Evolutionary conservation across 2,113 vertebrate genomes (phyloP), one percentile per base, ranked within the genome.

Genomic region (rat (Rattus norvegicus)): DNA sequence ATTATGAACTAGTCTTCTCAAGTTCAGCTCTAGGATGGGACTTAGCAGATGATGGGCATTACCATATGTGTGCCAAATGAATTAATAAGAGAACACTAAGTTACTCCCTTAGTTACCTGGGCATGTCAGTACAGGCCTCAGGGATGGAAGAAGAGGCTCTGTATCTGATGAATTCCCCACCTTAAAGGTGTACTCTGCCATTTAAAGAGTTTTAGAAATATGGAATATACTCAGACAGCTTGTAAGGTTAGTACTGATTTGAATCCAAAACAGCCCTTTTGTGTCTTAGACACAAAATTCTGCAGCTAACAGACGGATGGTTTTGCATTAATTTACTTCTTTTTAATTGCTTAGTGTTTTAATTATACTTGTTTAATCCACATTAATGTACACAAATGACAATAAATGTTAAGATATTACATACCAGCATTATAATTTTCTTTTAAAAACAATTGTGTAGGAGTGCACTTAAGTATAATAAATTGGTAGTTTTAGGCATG

Each of bases 381-480:
- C 54, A 85, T 59, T 84, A 92, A 76, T 80, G 88, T 93, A 77
- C n/a, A 81, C 81, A 88, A 56, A 59, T 93, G 70, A 88, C 49
- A 98, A 98, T 97, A 98, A 98, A 97, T 92, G 70, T 69, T 96
- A 92, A 95, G 94, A n/a, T 92, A 88, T 65, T 91, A 81, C 30
- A 86, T 14, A 24, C 87, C 92, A 67, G 4, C 94, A 86, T 92
- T 86, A 73, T 95, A 19, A 39, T 75, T 96, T 95, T 52, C 75
- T 93, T 95, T 88, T 59, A 69, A 5, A 88, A 90, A 26, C 67
- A 16, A 65, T 80, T n/a, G 87, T 63, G 36, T 90, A 33, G 69
- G 83, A 52, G 47, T 52, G 63, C 30, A 69, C 19, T n/a, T 17
- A 36, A 88, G 20, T 70, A 24, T 33, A 39, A 43, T 63, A 67